Base-by-base conservation (phyloP, 1,140 invertebrate genomes). In the Cydia fagiglandana region DNA sequence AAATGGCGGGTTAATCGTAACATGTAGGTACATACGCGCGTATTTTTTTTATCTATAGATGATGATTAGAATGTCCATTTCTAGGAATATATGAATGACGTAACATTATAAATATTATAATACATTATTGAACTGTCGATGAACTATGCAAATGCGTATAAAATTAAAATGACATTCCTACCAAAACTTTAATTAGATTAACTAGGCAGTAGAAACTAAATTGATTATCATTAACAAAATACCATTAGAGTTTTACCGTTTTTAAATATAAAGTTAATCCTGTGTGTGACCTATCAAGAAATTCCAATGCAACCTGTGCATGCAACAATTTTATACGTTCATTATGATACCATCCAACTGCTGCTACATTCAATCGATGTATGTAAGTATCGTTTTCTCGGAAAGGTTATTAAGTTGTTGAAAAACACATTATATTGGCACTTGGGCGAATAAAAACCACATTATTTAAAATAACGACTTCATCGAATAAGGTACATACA, bases 231-330 rank as follows among this genome's bases (percentile, higher is more conserved):
- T 56, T 17, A 56, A 56, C 38, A 15, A 53, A n/a, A n/a, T 56
- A 6, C 53, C 53, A 17, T 56, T 17, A 56, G 53, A 7, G 45
- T 56, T 56, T 17, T 17, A 5, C 53, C 6, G 53, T 56, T 34
- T 34, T 34, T n/a, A n/a, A n/a, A 24, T 34, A 34, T 6, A n/a
- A 7, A 56, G 17, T 17, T 56, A 61, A 61, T 61, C 17, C 56
- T 56, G n/a, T n/a, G n/a, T 0, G 24, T 61, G 20, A 61, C 56
- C 17, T 61, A 61, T 61, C 56, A 12, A 61, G 56, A 61, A 61
- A 61, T 61, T 61, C 56, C 56, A 61, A 61, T 24, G 20, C 56
- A 24, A 61, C 56, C 56, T 61, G 56, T 61, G 56, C 56, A 61
- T 61, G 56, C 20, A 61, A 61, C 56, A 24, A 17, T 53, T 53